phyloP scores from a whole-genome alignment of 2,797 vertebrate genomes.

The Neosilurus mollespiculum region DNA sequence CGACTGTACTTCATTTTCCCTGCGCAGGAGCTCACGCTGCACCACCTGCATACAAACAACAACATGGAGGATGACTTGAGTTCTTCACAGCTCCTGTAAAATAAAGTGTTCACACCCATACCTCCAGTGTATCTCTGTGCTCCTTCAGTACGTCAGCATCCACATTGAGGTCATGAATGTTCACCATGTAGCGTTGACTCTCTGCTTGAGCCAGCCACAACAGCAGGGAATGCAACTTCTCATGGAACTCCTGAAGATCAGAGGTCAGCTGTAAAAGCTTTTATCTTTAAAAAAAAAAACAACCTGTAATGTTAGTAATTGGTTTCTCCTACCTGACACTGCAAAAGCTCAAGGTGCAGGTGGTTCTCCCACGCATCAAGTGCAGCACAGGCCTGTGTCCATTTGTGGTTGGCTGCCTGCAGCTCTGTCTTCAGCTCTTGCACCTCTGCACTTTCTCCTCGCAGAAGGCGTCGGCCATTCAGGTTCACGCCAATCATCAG shows the following conservation, averaged over 20 bases:
- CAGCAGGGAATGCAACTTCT: conserved; percentile 79
- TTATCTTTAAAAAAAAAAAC: neutral
- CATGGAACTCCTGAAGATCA: conserved; percentile 83
- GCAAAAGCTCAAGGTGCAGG: conserved; percentile 77
- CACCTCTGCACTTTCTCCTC: conserved; percentile 66
- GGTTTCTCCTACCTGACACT: conserved; percentile 79
- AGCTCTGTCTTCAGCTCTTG: conserved; percentile 77
- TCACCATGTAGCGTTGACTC: conserved; percentile 65
- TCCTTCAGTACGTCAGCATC: conserved; percentile 63
- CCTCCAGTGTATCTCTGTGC: conserved; percentile 74
- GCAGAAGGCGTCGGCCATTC: conserved; percentile 76
- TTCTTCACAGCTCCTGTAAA: too few species aligned
- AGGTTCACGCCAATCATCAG: conserved; percentile 82
- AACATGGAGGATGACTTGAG: conserved; percentile 26
- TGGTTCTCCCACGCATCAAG: conserved; percentile 79
- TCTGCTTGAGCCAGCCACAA: conserved; percentile 83
- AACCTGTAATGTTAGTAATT: neutral
- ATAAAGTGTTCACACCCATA: conserved; percentile 52
- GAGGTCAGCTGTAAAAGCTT: neutral
- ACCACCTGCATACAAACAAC: conserved; percentile 71
- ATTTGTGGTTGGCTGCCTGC: conserved; percentile 77
- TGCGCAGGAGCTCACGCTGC: conserved; percentile 76
- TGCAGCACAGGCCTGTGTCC: conserved; percentile 74
- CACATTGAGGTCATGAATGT: conserved; percentile 56
- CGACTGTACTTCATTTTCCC: conserved; percentile 71